Evolutionary conservation across 2,113 vertebrate species (phyloP), one percentile per base, ranked within the genome.

Genomic region (Himantopus leucocephalus): DNA sequence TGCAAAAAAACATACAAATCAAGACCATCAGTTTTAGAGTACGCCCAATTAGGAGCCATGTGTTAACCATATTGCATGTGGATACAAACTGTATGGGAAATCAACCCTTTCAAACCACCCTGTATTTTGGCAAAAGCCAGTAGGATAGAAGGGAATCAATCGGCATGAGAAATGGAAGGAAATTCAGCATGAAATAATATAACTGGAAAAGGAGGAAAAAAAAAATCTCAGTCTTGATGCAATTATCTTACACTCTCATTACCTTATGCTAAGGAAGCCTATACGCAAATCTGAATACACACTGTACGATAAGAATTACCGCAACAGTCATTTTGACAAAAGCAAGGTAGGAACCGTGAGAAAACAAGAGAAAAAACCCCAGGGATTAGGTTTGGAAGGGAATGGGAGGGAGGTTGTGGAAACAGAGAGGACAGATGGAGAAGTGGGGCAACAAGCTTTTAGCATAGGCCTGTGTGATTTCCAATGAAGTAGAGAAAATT

Each of bases 401-500:
- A 85, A 55, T 3, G 34, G 48, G 41, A 67, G 32, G 56, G 80
- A 79, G 43, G 59, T 0, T 53, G 63, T 52, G 27, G 88, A 81
- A 81, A 16, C 19, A 1, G 43, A 50, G 56, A 78, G 86, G 77
- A 86, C 88, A 95, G 91, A 94, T 85, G 93, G 95, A 52, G 79
- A 96, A 94, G 8, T 71, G 73, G 90, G 72, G 30, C 66, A 94
- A 34, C 66, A 62, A 91, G 94, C 71, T 94, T 89, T 78, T 29
- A 96, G 86, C 50, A 75, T 2, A 67, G 93, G 66, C 37, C 85
- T 77, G 24, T 91, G 90, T 93, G 50, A 97, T 77, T 85, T 92
- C 94, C 94, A 58, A 70, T 47, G 34, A 55, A 96, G 93, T 3
- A 80, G 70, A 93, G 77, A 83, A 58, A 89, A 89, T 94, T 92